A percentile compares a stretch with the other conserved stretches of the same genome.
Conservation (phyloP, 2,113 vertebrate species). For the Heteronetta atricapilla region DNA sequence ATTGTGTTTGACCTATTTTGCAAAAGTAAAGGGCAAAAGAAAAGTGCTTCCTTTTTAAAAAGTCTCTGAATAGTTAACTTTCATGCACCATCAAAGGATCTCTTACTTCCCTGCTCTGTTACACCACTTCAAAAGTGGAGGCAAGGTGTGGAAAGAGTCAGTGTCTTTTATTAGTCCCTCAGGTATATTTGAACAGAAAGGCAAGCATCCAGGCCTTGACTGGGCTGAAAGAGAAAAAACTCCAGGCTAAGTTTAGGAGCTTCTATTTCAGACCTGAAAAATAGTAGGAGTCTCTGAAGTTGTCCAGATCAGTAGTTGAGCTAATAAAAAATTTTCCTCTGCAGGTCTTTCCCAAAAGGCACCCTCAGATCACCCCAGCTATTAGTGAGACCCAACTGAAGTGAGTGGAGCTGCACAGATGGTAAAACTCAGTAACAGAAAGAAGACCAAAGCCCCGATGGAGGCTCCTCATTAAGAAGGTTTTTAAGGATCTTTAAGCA, state of each 20-base stretch:
- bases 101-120: background rate
- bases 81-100: background rate
- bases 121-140: background rate
- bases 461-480: background rate
- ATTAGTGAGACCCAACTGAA: background rate
- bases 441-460: background rate
- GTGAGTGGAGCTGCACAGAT: background rate
- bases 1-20: background rate
- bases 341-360: background rate
- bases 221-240: background rate
- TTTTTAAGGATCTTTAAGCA: constrained; percentile 1
- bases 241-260: background rate
- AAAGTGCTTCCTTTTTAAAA: background rate
- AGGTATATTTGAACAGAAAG: background rate
- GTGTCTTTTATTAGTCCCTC: background rate
- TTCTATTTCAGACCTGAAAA: constrained; percentile 9
- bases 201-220: background rate
- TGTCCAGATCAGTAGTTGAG: background rate
- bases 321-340: constrained; percentile 6
- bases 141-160: background rate
- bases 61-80: background rate
- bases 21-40: background rate
- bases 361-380: constrained; percentile 1
- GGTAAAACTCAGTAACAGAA: background rate
- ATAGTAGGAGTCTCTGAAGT: background rate